Base-by-base conservation (phyloP, 2,113 vertebrate genomes). In the Taurulus bubalis region DNA sequence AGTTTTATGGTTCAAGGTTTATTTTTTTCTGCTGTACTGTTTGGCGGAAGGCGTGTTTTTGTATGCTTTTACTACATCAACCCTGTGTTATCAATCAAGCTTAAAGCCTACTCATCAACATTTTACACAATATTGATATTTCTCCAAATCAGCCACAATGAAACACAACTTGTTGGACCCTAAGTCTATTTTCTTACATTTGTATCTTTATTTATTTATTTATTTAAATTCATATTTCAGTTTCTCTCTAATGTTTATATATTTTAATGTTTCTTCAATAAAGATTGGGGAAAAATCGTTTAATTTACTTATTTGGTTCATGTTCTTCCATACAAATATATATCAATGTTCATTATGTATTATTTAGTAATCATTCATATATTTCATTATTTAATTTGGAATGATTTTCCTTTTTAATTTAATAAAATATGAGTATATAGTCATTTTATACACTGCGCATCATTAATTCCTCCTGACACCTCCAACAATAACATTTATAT, bases 1-100 rank as follows among this genome's bases (percentile, higher is more conserved):
- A 3, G 81, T 88, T 74, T 22, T 40, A 73, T 51, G 72, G 36
- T 68, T 79, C n/a, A 10, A 51, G 63, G 26, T 40, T 30, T 3
- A n/a, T 22, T 8, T 8, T 40, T 10, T 45, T 45, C 1, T 2
- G 0, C 26, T 12, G 55, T 26, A 26, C 1, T 26, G 55, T 26
- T 56, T 26, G 11, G 22, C 51, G 8, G 49, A 51, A 20, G 49
- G 49, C 18, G n/a, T 36, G 2, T 2, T 51, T 22, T 51, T 24
- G 12, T 11, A 55, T 20, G 6, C 6, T 49, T 49, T 49, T 20
- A 55, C n/a, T 55, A 4, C 1, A 24, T 11, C 10, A 12, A 55
- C 12, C 10, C 8, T 55, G 53, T 58, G 6, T 58, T 28, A 7
- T 58, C 24, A 15, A 58, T 58, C 15, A 56, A 30, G 14, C 1